Conservation (phyloP, 2,113 vertebrate genomes). For the Megaptera novaeangliae region DNA sequence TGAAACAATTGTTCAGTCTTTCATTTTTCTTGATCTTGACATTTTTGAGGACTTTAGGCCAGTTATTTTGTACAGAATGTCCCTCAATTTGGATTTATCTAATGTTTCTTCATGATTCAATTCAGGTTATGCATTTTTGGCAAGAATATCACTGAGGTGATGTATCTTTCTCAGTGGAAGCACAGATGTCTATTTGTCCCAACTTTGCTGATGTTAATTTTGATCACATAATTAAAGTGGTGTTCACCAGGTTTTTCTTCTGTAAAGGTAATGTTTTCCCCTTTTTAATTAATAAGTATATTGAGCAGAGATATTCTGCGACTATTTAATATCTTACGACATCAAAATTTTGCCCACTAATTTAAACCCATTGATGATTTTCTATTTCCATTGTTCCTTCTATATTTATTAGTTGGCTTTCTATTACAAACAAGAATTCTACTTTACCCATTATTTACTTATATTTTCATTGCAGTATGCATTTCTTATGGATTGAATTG, state of each 20-base stretch:
- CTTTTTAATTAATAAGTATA: neutral
- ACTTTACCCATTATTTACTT: neutral
- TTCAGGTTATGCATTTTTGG: neutral
- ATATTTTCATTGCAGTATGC: neutral
- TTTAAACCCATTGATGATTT: neutral
- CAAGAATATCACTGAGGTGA: neutral
- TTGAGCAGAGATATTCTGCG: neutral
- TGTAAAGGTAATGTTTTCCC: neutral
- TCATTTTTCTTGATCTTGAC: neutral
- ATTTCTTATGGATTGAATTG: neutral
- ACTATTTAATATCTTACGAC: neutral
- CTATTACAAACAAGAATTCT: neutral
- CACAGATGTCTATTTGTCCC: neutral
- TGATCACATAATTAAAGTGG: neutral
- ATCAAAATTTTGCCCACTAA: neutral
- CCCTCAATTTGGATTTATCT: neutral
- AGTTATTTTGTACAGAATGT: neutral
- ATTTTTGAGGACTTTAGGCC: neutral
- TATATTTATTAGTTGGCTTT: neutral
- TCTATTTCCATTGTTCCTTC: neutral
- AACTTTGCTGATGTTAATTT: neutral
- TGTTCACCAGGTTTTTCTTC: neutral
- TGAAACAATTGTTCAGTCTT: neutral
- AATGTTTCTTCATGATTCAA: neutral
- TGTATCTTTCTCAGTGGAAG: neutral